Evolutionary conservation across 1,140 invertebrate species (phyloP).

Genomic region (Lasioglossum baleicum): DNA sequence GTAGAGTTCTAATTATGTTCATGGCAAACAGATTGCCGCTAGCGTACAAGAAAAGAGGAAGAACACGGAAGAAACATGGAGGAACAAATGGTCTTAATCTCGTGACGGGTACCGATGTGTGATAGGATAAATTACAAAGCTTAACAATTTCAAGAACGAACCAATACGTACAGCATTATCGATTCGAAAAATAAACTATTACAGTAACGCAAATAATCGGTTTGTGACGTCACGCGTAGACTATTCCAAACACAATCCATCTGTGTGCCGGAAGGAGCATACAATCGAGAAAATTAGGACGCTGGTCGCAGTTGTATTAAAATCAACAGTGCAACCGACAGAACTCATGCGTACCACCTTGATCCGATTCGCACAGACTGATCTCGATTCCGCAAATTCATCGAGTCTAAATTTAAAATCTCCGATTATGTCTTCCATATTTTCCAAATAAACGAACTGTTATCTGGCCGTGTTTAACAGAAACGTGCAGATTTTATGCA

Average conservation of each 20-base stretch:
- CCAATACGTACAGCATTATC: neutral
- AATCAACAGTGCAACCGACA: neutral
- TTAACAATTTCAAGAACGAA: neutral
- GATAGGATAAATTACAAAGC: neutral
- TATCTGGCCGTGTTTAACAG: too few relatives aligned
- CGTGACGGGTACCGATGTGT: neutral
- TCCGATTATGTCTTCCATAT: too few relatives aligned
- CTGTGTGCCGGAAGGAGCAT: neutral
- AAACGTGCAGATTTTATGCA: too few relatives aligned
- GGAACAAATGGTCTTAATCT: neutral
- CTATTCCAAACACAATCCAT: conserved; percentile 2
- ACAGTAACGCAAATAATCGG: conserved; percentile 5
- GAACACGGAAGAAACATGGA: neutral
- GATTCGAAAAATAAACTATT: conserved; percentile 10
- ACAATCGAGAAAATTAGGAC: conserved; percentile 4
- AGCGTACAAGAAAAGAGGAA: neutral
- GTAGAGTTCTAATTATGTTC: neutral
- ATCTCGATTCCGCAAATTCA: neutral
- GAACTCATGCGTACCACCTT: neutral
- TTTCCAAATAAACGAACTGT: too few relatives aligned
- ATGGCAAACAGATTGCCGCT: neutral
- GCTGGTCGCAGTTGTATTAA: neutral
- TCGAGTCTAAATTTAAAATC: too few relatives aligned
- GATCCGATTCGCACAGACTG: neutral
- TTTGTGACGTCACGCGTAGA: neutral